Evolutionary conservation across 2,797 vertebrate genomes (phyloP).

Genomic region (Sebastes oblongus): DNA sequence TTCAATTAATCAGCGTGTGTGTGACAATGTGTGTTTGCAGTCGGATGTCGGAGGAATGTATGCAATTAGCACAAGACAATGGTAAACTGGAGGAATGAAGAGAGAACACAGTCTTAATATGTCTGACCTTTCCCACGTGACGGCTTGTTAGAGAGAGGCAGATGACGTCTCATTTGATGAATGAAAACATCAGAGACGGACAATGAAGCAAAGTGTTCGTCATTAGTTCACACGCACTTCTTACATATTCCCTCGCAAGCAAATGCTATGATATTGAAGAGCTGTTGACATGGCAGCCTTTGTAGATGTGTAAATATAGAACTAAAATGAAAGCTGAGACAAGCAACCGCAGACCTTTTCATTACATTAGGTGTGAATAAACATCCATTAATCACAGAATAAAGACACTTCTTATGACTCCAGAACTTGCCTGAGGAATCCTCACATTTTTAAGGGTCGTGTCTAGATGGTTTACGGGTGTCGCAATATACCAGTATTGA

Average conservation of each 20-base stretch:
- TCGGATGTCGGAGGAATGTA: slow-evolving; percentile 22
- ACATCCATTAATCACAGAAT: background rate
- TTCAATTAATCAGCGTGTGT: slow-evolving; percentile 54
- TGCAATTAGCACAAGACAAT: slow-evolving; percentile 59
- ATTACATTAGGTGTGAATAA: background rate
- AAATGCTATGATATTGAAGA: background rate
- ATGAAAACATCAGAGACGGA: slow-evolving; percentile 17
- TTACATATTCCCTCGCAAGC: background rate
- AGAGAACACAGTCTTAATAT: slow-evolving; percentile 42
- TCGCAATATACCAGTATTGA: no score
- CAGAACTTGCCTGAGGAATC: background rate
- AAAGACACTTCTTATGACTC: background rate
- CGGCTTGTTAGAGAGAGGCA: slow-evolving; percentile 42
- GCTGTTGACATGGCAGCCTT: background rate
- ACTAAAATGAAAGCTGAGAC: background rate
- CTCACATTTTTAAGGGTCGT: background rate
- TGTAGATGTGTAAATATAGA: background rate
- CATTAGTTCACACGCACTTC: background rate
- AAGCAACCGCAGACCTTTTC: background rate
- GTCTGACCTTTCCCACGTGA: slow-evolving; percentile 59
- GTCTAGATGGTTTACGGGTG: no score
- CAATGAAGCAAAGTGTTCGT: slow-evolving; percentile 7
- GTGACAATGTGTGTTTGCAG: slow-evolving; percentile 24
- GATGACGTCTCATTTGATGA: slow-evolving; percentile 11
- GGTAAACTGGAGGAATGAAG: slow-evolving; percentile 33